Evolutionary conservation across 2,113 vertebrate species (phyloP).

Genomic region (human): GRCh38 chr4:111357501-111358000

Average conservation of each 20-base stretch:
- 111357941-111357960: neutral
- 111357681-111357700: neutral
- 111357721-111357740: neutral
- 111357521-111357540: neutral
- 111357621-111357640: neutral
- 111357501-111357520: neutral
- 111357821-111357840: neutral
- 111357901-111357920: neutral
- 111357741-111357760: neutral
- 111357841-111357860: neutral
- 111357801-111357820: neutral
- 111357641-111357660: neutral
- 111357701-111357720: neutral
- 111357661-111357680: neutral
- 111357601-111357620: neutral
- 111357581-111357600: neutral
- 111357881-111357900: neutral
- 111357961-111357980: neutral
- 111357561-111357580: neutral
- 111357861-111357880: neutral
- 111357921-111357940: accelerated
- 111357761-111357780: neutral
- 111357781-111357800: neutral
- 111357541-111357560: neutral
- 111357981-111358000: neutral